Evolutionary conservation across 2,797 vertebrate genomes (phyloP).

Genomic region (Acipenser oxyrinchus): DNA sequence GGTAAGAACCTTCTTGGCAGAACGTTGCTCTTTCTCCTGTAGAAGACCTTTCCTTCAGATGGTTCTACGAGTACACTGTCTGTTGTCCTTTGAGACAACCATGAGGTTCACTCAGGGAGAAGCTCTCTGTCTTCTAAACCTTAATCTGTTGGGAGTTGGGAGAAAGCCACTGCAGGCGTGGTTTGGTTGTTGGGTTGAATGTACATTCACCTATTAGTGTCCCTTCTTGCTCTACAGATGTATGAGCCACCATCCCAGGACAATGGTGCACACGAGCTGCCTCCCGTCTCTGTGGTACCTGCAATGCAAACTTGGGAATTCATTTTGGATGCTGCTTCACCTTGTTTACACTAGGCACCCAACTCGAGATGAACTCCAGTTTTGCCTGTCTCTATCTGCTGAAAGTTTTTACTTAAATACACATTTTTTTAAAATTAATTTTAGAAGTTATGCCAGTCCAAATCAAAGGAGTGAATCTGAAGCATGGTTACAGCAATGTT

Average conservation of each 20-base stretch:
- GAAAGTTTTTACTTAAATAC: too few relatives aligned
- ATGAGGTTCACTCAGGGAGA: not conserved
- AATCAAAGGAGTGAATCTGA: too few relatives aligned
- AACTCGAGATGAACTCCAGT: not conserved
- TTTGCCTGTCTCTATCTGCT: not conserved
- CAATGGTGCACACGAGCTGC: too few relatives aligned
- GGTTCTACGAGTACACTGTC: not conserved
- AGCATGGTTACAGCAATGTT: too few relatives aligned
- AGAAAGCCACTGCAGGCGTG: not conserved
- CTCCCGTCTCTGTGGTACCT: not conserved
- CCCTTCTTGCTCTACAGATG: not conserved
- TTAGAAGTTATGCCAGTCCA: too few relatives aligned
- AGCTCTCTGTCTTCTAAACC: conserved; percentile 1
- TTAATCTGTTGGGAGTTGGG: not conserved
- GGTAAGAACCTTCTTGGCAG: too few relatives aligned
- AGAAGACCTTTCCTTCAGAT: too few relatives aligned
- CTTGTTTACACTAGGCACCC: not conserved
- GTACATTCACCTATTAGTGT: not conserved
- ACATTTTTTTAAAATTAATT: too few relatives aligned
- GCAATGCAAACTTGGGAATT: not conserved
- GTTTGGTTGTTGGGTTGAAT: not conserved
- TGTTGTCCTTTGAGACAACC: not conserved
- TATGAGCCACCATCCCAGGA: not conserved
- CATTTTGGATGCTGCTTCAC: not conserved
- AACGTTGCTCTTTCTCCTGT: too few relatives aligned